phyloP scores from a whole-genome alignment of 2,113 vertebrate genomes.

The Osmerus eperlanus region DNA sequence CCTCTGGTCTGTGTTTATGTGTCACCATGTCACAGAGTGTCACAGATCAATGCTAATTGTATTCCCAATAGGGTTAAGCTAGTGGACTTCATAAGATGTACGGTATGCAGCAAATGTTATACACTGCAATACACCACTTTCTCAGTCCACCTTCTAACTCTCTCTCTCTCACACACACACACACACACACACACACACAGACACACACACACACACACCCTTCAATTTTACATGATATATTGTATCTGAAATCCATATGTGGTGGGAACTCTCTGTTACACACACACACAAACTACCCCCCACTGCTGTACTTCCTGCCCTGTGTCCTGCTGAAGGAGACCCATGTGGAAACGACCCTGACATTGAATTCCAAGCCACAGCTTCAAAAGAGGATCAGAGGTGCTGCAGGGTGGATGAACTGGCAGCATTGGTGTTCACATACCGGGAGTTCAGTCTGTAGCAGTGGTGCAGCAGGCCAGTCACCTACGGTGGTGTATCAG shows the following conservation, averaged over 20 bases:
- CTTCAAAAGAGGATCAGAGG: neutral
- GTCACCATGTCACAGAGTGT: constrained; percentile 4
- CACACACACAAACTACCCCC: constrained; percentile 10
- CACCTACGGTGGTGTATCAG: constrained; percentile 26
- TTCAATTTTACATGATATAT: neutral
- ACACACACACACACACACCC: constrained; percentile 17
- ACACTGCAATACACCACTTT: neutral
- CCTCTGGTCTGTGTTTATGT: neutral
- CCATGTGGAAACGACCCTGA: constrained; percentile 4
- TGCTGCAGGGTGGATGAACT: neutral
- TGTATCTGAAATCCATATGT: neutral
- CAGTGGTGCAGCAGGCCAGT: neutral
- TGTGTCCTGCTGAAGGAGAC: constrained; percentile 17
- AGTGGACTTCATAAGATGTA: constrained; percentile 5
- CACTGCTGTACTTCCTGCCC: neutral
- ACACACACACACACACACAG: neutral
- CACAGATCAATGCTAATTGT: constrained; percentile 36
- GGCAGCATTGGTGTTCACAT: neutral
- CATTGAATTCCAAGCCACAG: constrained; percentile 25
- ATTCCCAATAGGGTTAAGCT: constrained; percentile 11
- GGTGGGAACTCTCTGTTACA: neutral
- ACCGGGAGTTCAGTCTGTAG: neutral
- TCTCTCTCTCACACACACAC: no score
- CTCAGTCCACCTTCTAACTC: neutral
- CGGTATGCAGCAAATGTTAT: neutral